Percentiles rank a stretch among this genome's conserved stretches.
Evolutionary conservation across 2,888 invertebrate genomes (phyloP).

Genomic region (Acanthosepion lycidas): DNA sequence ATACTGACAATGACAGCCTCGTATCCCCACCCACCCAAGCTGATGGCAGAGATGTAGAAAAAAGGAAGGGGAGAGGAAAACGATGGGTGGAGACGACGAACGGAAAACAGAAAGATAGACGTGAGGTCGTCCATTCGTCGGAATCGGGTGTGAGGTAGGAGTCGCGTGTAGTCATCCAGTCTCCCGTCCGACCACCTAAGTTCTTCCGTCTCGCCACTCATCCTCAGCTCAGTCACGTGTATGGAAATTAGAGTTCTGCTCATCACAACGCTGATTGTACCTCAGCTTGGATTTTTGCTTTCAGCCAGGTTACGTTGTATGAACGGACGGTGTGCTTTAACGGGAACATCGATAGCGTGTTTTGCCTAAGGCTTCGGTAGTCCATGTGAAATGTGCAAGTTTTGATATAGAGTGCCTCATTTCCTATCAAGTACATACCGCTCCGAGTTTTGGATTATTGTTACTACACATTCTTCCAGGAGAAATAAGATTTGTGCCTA

Average conservation of each 20-base stretch:
- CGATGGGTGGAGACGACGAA: not conserved
- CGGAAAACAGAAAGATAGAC: no score
- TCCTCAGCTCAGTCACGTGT: not conserved
- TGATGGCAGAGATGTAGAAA: not conserved
- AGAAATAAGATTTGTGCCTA: not conserved
- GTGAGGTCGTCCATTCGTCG: no score
- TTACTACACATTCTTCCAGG: not conserved
- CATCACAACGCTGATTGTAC: not conserved
- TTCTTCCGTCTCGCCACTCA: not conserved
- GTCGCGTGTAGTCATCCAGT: not conserved
- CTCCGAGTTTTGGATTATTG: not conserved
- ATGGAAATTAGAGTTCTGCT: slow-evolving; percentile 12
- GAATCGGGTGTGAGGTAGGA: no score
- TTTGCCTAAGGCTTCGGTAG: not conserved
- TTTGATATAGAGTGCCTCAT: not conserved
- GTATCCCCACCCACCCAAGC: not conserved
- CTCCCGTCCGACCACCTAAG: not conserved
- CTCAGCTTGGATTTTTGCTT: not conserved
- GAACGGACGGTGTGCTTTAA: not conserved
- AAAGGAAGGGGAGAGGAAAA: not conserved
- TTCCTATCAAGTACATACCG: not conserved
- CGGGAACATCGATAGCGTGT: not conserved
- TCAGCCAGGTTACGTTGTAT: not conserved
- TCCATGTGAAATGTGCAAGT: not conserved
- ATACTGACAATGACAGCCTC: not conserved